phyloP scores from a whole-genome alignment of 2,888 invertebrate species.

The Protodeltote pygarga region DNA sequence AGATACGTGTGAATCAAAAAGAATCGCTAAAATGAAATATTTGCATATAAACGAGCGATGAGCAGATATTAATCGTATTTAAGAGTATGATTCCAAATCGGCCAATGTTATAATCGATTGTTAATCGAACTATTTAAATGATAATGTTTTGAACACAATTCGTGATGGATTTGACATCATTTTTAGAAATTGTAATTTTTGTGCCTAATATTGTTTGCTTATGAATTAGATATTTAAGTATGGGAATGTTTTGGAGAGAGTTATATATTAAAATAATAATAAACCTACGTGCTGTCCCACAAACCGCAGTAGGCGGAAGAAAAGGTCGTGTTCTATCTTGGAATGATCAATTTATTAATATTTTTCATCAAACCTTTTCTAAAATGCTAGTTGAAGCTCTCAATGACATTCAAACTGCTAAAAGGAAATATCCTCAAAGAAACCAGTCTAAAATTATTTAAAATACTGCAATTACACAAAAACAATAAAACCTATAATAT shows the following conservation, averaged over 20 bases:
- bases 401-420: not conserved
- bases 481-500: no score
- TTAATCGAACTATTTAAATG: constrained; percentile 29
- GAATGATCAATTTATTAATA: no score
- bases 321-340: no score
- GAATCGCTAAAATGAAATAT: constrained; percentile 29
- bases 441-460: no score
- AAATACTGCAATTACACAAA: no score
- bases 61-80: constrained; percentile 21
- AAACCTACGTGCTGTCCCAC: no score
- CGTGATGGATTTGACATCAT: constrained; percentile 17
- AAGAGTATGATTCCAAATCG: constrained; percentile 30
- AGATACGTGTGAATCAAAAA: constrained; percentile 31
- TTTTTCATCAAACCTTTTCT: no score
- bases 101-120: constrained; percentile 28
- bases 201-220: constrained; percentile 28
- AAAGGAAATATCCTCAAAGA: no score
- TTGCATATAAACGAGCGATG: constrained; percentile 31
- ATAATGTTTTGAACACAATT: constrained; percentile 12
- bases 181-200: constrained; percentile 13
- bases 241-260: constrained; percentile 16
- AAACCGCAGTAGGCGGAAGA: no score
- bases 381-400: no score
- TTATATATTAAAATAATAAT: no score
- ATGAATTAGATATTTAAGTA: constrained; percentile 8